phyloP scores from a whole-genome alignment of 35 echinoderm and acorn worm genomes.

The Strongylocentrotus purpuratus region DNA sequence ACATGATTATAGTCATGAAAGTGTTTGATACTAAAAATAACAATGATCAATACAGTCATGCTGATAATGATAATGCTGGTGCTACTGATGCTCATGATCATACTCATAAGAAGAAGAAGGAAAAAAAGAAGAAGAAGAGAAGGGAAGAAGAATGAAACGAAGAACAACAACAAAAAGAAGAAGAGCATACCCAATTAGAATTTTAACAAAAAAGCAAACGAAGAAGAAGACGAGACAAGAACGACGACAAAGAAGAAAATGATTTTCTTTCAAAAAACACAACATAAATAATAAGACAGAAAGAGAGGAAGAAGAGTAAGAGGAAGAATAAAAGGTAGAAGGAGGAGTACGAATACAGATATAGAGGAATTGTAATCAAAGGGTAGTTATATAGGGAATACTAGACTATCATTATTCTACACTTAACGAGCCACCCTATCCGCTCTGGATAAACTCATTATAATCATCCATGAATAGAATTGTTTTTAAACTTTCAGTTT shows the following conservation, averaged over 20 bases:
- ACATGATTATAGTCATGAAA: too few relatives aligned
- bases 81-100: not conserved
- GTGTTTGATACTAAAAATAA: not conserved
- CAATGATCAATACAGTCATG: constrained; percentile 3
- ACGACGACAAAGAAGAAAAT: constrained; percentile 1
- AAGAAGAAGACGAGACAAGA: not conserved
- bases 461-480: not conserved
- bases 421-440: too few relatives aligned
- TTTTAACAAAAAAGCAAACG: too few relatives aligned
- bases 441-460: not conserved
- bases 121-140: not conserved
- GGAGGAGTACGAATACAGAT: too few relatives aligned
- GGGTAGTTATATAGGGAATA: too few relatives aligned
- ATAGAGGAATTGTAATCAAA: too few relatives aligned
- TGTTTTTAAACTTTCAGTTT: not conserved
- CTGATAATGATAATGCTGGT: not conserved
- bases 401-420: too few relatives aligned
- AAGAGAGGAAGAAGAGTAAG: too few relatives aligned
- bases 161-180: not conserved
- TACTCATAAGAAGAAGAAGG: not conserved
- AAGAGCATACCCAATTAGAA: not conserved
- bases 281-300: too few relatives aligned
- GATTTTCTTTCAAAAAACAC: too few relatives aligned
- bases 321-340: not conserved
- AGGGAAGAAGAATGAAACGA: not conserved